These are phyloP conservation scores for Meleagris gallopavo DNA, from an alignment of 2,113 vertebrate genomes.

Conservation along the genomic window DNA sequence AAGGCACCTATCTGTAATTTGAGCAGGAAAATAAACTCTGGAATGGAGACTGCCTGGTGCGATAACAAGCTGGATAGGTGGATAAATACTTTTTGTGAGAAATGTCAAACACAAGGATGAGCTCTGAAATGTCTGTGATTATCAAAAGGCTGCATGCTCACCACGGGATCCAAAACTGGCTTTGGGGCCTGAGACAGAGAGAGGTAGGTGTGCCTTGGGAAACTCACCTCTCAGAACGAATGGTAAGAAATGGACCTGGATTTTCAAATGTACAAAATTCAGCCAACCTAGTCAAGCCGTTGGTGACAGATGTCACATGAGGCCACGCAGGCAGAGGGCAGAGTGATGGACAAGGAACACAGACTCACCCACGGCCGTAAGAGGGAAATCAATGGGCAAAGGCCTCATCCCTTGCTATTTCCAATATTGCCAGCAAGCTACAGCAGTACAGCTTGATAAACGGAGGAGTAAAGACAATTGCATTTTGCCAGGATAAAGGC, in stretches of 20 bases:
- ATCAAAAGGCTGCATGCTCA: not conserved
- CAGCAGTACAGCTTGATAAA: not conserved
- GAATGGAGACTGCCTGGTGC: not conserved
- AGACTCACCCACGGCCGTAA: too few relatives aligned
- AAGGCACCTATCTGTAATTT: not conserved
- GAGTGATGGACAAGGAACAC: not conserved
- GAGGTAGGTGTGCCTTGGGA: not conserved
- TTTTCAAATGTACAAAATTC: not conserved
- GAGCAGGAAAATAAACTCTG: not conserved
- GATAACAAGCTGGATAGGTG: not conserved
- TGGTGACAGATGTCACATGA: accelerated
- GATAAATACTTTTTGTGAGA: not conserved
- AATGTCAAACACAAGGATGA: accelerated
- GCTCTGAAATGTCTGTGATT: not conserved
- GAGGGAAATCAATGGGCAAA: not conserved
- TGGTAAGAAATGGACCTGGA: not conserved
- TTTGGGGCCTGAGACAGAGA: not conserved
- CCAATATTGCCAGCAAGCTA: not conserved
- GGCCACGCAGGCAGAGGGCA: not conserved
- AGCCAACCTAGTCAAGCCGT: not conserved
- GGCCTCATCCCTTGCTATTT: not conserved
- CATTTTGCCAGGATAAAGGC: not conserved
- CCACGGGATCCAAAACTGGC: not conserved
- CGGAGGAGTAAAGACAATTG: not conserved
- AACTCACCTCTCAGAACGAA: not conserved